phyloP scores from a whole-genome alignment of 64 coral and sea anemone species.

The Pocillopora damicornis region DNA sequence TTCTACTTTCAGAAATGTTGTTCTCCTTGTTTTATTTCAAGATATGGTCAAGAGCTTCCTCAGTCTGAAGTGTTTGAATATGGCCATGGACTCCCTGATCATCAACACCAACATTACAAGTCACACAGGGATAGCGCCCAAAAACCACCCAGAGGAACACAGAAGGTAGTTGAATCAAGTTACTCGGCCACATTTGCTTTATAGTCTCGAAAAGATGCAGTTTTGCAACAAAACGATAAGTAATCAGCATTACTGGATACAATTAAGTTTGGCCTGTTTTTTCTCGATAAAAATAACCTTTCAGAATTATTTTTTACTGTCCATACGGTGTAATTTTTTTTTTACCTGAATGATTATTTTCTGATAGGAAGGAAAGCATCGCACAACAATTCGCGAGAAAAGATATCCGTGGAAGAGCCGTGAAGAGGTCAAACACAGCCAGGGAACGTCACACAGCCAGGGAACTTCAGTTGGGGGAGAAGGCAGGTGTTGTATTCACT shows the following conservation, averaged over 20 bases:
- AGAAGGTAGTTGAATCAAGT: neutral
- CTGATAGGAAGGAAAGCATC: neutral
- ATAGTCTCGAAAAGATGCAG: no score
- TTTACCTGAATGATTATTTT: neutral
- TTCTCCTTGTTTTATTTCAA: neutral
- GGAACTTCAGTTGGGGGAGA: neutral
- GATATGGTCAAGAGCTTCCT: neutral
- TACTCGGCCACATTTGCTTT: no score
- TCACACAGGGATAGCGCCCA: neutral
- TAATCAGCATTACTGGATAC: no score
- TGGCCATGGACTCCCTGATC: neutral
- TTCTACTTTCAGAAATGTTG: no score
- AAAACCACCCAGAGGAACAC: neutral
- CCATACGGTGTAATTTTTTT: no score
- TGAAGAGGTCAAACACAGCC: neutral
- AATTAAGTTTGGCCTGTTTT: no score
- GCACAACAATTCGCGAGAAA: neutral
- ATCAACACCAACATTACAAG: neutral
- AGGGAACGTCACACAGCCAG: neutral
- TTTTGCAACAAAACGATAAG: no score
- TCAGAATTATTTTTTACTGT: no score
- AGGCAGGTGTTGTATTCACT: constrained; percentile 46
- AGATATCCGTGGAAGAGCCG: constrained; percentile 29
- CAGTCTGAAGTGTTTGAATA: constrained; percentile 32
- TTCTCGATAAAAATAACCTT: no score